These are phyloP conservation scores for Atractosteus spatula DNA, from an alignment of 2,113 vertebrate species.

Conservation along the genomic window DNA sequence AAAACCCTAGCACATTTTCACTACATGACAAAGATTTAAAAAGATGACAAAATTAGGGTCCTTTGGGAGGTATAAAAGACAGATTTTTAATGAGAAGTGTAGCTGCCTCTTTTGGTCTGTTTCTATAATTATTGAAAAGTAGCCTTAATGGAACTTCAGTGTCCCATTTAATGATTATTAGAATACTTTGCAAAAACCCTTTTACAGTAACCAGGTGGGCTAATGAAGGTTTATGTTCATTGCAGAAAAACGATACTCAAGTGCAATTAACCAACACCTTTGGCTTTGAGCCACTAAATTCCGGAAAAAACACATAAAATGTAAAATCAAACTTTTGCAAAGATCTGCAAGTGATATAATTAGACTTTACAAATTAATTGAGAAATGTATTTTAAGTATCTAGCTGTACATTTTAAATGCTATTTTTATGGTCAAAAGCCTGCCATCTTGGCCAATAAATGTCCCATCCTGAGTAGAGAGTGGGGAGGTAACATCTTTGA, in stretches of 20 bases:
- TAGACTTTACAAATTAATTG: too few species aligned
- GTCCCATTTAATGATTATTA: not conserved
- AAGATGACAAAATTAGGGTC: not conserved
- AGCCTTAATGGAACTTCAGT: not conserved
- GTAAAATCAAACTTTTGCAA: too few species aligned
- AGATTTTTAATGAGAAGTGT: not conserved
- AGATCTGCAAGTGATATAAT: too few species aligned
- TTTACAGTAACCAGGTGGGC: conserved; percentile 1
- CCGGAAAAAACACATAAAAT: too few species aligned
- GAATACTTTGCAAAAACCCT: not conserved
- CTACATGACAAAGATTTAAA: not conserved
- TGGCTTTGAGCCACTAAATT: too few species aligned
- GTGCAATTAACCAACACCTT: too few species aligned
- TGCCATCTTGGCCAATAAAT: too few species aligned
- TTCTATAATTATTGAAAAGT: not conserved
- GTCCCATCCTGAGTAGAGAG: too few species aligned
- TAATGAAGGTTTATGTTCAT: not conserved
- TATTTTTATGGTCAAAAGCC: too few species aligned
- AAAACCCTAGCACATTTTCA: not conserved
- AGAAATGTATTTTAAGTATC: too few species aligned
- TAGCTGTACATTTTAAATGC: too few species aligned
- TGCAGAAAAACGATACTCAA: not conserved
- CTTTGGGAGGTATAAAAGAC: not conserved
- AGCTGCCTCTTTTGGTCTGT: not conserved
- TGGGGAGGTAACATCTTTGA: too few species aligned